Conservation (phyloP, 2,113 vertebrate species). For the Ibidorhyncha struthersii region DNA sequence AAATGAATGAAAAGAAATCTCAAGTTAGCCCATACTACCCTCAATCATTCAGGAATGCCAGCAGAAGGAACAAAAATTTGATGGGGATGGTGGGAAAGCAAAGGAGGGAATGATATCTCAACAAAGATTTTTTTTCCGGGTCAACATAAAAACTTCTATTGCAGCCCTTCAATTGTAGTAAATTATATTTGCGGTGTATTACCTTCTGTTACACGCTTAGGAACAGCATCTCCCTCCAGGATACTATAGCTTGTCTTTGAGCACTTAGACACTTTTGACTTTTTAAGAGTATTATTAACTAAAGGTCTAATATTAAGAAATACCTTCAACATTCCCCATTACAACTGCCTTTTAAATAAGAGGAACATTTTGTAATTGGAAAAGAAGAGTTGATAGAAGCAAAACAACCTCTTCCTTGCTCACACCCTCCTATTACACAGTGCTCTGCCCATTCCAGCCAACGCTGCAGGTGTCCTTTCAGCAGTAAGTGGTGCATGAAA, state of each 20-base stretch:
- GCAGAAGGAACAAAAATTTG: neutral
- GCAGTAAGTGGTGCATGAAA: neutral
- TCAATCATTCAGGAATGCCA: neutral
- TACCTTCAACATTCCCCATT: neutral
- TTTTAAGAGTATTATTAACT: neutral
- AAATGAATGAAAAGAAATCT: neutral
- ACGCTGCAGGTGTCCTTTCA: neutral
- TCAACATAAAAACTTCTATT: neutral
- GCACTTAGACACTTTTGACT: neutral
- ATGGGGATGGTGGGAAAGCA: neutral
- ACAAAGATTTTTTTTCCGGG: neutral
- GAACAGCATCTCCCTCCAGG: neutral
- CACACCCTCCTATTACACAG: neutral
- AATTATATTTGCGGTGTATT: neutral
- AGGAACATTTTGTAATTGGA: neutral
- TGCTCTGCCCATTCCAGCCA: fast-evolving
- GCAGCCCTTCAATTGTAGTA: neutral
- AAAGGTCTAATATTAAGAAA: neutral
- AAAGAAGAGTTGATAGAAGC: neutral
- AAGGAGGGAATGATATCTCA: neutral
- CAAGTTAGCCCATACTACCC: neutral
- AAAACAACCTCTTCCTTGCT: neutral
- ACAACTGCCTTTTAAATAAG: neutral
- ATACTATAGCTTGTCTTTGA: neutral
- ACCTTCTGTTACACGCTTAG: neutral